Evolutionary conservation across 2,113 vertebrate species (phyloP).

Genomic region (Agelaius tricolor): DNA sequence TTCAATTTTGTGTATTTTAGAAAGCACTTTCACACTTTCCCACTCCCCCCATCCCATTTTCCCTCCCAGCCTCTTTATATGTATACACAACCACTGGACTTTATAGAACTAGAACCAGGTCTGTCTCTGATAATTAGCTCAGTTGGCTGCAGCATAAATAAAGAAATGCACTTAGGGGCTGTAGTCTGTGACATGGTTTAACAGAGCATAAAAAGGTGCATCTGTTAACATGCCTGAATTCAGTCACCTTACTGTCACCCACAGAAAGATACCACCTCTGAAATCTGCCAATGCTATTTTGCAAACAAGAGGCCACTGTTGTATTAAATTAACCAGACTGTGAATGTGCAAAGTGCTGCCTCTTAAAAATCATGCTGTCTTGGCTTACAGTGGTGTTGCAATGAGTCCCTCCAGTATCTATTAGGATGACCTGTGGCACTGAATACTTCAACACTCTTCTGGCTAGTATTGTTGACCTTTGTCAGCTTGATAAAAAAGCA

Average conservation of each 20-base stretch:
- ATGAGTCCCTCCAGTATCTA: slow-evolving; percentile 73
- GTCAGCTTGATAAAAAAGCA: slow-evolving; percentile 82
- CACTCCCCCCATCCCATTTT: background rate
- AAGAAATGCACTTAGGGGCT: slow-evolving; percentile 71
- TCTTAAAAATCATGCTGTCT: slow-evolving; percentile 67
- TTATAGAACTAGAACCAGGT: slow-evolving; percentile 59
- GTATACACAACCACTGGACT: background rate
- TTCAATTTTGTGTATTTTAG: background rate
- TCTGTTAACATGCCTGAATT: slow-evolving; percentile 72
- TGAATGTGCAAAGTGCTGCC: slow-evolving; percentile 62
- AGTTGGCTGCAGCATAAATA: slow-evolving; percentile 70
- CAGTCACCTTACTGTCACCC: slow-evolving; percentile 71
- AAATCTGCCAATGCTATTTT: slow-evolving; percentile 64
- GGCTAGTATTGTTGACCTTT: slow-evolving; percentile 88
- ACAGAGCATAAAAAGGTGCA: slow-evolving; percentile 79
- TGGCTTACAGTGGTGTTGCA: slow-evolving; percentile 65
- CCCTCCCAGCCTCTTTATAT: background rate
- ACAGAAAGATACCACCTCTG: slow-evolving; percentile 58
- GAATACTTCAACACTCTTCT: slow-evolving; percentile 75
- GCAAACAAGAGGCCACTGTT: slow-evolving; percentile 70
- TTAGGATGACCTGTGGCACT: slow-evolving; percentile 80
- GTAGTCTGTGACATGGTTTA: slow-evolving; percentile 75
- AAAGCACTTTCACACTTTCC: background rate
- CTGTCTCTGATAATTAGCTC: slow-evolving; percentile 77
- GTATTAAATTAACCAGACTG: slow-evolving; percentile 73